A percentile compares a stretch with the other conserved stretches of the same genome.
Conservation (phyloP, 2,888 invertebrate genomes). For the Callosobruchus maculatus region DNA sequence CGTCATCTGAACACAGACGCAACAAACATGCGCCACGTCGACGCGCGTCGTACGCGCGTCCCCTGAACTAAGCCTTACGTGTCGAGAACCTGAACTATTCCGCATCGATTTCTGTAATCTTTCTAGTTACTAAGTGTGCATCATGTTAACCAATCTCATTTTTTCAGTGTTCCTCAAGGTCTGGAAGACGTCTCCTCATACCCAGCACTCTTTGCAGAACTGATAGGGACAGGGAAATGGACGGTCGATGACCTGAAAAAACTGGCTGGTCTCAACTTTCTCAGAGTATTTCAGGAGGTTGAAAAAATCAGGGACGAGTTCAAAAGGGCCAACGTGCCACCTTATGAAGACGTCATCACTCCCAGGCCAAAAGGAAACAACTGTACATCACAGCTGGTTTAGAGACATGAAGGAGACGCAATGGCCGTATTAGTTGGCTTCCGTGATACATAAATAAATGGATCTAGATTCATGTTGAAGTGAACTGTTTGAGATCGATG, state of each 20-base stretch:
- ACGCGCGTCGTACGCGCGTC: no score
- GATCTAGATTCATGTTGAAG: no score
- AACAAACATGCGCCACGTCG: no score
- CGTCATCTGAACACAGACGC: no score
- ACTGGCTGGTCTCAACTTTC: conserved; percentile 71
- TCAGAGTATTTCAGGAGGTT: conserved; percentile 68
- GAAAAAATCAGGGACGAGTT: conserved; percentile 72
- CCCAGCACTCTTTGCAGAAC: conserved; percentile 72
- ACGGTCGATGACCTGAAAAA: conserved; percentile 73
- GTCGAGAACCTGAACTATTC: no score
- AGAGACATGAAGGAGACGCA: background rate
- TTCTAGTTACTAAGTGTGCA: no score
- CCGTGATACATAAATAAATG: no score
- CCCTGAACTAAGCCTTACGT: no score
- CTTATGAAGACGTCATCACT: conserved; percentile 67
- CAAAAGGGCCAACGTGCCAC: conserved; percentile 65
- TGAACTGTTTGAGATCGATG: no score
- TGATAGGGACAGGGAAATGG: conserved; percentile 74
- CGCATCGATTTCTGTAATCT: no score
- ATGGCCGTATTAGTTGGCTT: no score
- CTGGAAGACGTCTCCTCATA: conserved; percentile 78
- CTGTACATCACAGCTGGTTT: conserved; percentile 56
- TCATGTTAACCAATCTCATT: no score
- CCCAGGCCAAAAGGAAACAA: conserved; percentile 59
- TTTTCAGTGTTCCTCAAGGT: conserved; percentile 71